These are phyloP conservation scores for Yasuhikotakia modesta DNA, from an alignment of 2,797 vertebrate genomes.

Conservation along the genomic window DNA sequence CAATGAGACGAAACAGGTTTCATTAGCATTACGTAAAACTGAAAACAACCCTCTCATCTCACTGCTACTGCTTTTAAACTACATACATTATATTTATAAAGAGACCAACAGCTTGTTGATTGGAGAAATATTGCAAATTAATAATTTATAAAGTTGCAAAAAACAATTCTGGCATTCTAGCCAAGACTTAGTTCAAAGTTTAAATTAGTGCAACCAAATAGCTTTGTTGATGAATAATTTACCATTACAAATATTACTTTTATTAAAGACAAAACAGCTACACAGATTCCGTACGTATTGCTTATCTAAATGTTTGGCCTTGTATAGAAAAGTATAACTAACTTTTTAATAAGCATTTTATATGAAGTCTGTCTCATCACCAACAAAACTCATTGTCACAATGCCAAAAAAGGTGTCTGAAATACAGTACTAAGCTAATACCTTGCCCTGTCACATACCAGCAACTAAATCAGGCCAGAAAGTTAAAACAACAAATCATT, in stretches of 20 bases:
- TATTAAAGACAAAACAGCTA: not conserved
- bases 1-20: not conserved
- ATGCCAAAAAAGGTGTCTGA: slow-evolving; percentile 6
- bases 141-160: not conserved
- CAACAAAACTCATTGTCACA: not conserved
- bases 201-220: not conserved
- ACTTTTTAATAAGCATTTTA: not conserved
- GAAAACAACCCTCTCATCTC: not conserved
- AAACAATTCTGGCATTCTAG: not conserved
- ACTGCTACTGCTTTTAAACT: not conserved
- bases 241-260: not conserved
- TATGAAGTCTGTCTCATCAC: not conserved
- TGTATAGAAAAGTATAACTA: not conserved
- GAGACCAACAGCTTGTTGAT: not conserved
- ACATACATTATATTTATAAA: not conserved
- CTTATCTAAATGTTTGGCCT: not conserved
- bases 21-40: not conserved
- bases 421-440: not conserved
- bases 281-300: not conserved
- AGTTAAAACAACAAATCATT: not conserved
- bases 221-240: not conserved
- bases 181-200: not conserved
- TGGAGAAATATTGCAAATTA: not conserved
- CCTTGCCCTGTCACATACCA: slow-evolving; percentile 4
- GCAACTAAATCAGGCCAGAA: slow-evolving; percentile 3